Conservation (phyloP, 1,140 invertebrate genomes). For the Gryon sp. region DNA sequence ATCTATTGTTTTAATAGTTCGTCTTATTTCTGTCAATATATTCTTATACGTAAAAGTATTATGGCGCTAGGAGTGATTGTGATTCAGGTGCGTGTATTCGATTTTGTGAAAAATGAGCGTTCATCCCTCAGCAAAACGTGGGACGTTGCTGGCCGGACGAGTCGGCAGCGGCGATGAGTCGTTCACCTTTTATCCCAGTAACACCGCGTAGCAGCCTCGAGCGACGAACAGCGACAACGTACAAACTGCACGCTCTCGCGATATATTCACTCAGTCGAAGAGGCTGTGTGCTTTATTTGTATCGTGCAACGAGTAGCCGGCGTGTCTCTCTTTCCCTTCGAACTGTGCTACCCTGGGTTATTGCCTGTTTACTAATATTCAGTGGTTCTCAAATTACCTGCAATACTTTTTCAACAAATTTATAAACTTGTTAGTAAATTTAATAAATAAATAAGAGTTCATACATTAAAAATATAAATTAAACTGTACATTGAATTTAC, state of each 20-base stretch:
- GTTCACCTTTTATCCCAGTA: slow-evolving; percentile 81
- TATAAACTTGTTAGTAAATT: no score
- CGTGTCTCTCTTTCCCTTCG: slow-evolving; percentile 65
- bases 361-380: slow-evolving; percentile 47
- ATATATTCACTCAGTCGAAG: slow-evolving; percentile 66
- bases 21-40: no score
- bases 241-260: slow-evolving; percentile 73
- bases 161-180: slow-evolving; percentile 68
- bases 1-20: no score
- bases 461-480: no score
- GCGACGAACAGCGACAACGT: slow-evolving; percentile 74
- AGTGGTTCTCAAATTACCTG: slow-evolving; percentile 51
- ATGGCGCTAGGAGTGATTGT: slow-evolving; percentile 24
- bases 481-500: no score
- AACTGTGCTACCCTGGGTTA: slow-evolving; percentile 61
- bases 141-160: slow-evolving; percentile 65
- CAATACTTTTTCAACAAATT: background rate
- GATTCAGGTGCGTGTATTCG: slow-evolving; percentile 30
- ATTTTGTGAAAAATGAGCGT: slow-evolving; percentile 57
- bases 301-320: slow-evolving; percentile 71
- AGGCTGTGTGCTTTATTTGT: slow-evolving; percentile 75
- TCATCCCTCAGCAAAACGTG: slow-evolving; percentile 65
- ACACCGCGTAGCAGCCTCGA: slow-evolving; percentile 76
- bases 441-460: no score
- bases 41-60: background rate